Evolutionary conservation across 2,797 vertebrate species (phyloP).

Genomic region (Melopsittacus undulatus): DNA sequence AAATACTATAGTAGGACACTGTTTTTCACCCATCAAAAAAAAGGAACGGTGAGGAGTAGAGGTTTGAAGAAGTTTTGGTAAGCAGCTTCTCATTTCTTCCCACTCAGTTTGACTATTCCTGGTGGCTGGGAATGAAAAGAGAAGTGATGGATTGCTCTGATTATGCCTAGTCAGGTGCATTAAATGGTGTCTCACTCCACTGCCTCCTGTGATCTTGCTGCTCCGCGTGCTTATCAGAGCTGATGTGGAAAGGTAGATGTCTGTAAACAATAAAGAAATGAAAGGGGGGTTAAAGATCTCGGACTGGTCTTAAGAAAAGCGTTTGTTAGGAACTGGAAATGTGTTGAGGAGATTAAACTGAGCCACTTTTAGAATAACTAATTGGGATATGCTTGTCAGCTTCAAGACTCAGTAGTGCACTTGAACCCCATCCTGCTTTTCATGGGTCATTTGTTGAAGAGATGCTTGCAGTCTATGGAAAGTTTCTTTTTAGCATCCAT

Average conservation of each 20-base stretch:
- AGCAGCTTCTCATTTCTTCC: background rate
- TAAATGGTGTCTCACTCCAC: constrained; percentile 49
- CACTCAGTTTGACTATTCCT: background rate
- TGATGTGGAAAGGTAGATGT: background rate
- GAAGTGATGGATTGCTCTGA: constrained; percentile 60
- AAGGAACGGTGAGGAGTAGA: background rate
- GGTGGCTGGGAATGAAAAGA: constrained; percentile 8
- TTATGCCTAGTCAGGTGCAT: constrained; percentile 58
- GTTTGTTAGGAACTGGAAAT: background rate
- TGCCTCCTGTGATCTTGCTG: constrained; percentile 1
- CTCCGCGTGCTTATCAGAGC: background rate
- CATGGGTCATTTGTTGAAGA: constrained; percentile 21
- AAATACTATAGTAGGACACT: background rate
- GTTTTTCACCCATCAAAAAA: background rate
- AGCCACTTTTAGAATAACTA: background rate
- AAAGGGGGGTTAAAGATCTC: background rate
- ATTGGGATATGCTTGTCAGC: constrained; percentile 4
- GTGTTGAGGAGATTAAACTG: background rate
- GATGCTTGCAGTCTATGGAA: background rate
- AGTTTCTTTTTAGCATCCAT: constrained; percentile 24
- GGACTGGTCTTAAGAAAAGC: background rate
- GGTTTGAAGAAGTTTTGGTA: background rate
- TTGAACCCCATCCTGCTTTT: background rate
- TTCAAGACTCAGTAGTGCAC: background rate
- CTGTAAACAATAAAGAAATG: constrained; percentile 40